Conservation (phyloP, 1,140 invertebrate genomes). For the Holcopasites calliopsidis region DNA sequence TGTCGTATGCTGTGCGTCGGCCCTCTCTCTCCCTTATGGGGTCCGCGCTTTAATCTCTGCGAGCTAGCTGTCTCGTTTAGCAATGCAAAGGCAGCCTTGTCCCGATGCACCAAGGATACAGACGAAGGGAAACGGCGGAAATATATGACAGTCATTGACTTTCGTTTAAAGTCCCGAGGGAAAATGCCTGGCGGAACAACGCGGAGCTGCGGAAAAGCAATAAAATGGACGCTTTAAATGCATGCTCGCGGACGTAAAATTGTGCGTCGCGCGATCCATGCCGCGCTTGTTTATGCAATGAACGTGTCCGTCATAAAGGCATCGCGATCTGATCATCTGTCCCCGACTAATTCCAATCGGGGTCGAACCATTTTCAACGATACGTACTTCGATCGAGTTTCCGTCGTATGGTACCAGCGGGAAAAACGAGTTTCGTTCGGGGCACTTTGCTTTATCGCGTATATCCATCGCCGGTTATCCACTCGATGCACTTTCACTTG, state of each 20-base stretch:
- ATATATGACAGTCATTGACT: slow-evolving; percentile 14
- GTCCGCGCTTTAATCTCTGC: slow-evolving; percentile 8
- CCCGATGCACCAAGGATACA: background rate
- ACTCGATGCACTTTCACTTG: slow-evolving; percentile 68
- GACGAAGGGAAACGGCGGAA: background rate
- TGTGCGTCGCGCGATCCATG: background rate
- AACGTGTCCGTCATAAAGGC: background rate
- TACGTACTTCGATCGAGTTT: no score
- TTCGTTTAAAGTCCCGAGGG: slow-evolving; percentile 21
- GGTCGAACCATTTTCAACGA: no score
- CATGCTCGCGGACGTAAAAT: background rate
- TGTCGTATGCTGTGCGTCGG: background rate
- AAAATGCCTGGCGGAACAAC: background rate
- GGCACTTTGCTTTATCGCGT: slow-evolving; percentile 54
- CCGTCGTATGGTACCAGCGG: no score
- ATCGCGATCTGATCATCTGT: background rate
- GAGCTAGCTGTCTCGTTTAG: background rate
- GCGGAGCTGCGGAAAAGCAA: slow-evolving; percentile 7
- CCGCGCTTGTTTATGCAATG: slow-evolving; percentile 2
- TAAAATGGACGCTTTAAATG: slow-evolving; percentile 13
- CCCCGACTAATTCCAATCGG: slow-evolving; percentile 25
- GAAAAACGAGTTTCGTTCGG: slow-evolving; percentile 49
- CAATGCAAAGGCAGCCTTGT: slow-evolving; percentile 20
- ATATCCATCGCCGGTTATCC: slow-evolving; percentile 49
- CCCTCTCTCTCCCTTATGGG: slow-evolving; percentile 3